Base-by-base conservation (phyloP, 2,888 invertebrate species). In the Gastrophysa polygoni region DNA sequence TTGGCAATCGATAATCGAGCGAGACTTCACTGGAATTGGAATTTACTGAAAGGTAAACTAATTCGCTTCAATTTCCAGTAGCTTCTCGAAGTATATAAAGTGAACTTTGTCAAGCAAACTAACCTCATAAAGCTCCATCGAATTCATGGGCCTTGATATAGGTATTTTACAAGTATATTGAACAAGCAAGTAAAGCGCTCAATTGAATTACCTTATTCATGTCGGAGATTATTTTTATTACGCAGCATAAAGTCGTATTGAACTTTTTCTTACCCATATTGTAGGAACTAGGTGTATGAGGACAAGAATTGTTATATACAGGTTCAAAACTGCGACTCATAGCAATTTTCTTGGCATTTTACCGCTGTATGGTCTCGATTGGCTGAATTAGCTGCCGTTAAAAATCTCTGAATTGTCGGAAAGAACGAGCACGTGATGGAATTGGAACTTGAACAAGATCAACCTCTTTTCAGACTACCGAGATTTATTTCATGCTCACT, bases 201-300 rank as follows among this genome's bases (percentile, higher is more conserved):
- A 24, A 24, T 24, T 49, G 24, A 51, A n/a, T 54, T 38, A 43
- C 54, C 21, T 54, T 54, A 52, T 52, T 52, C 52, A 52, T 52
- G 38, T 52, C n/a, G 20, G 44, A 20, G 24, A 34, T 32, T 32
- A 38, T 1, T 52, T n/a, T 20, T 38, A 21, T 52, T 16, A n/a
- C 14, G 17, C 54, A 16, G 20, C 16, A 43, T 5, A 18, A 24
- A 52, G 52, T 52, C 20, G 29, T 34, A 47, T 32, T 32, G 54
- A 54, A 59, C 59, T 59, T 59, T 59, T 59, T 59, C 59, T 60
- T 60, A 46, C 38, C 49, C 20, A 43, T 60, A 60, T 60, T 60
- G 55, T 60, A 60, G 59, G 55, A 60, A 60, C 59, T 60, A 55
- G 59, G 59, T 60, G 55, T 60, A 55, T 55, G 55, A 60, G 55